Evolutionary conservation across 2,888 invertebrate genomes (phyloP).

Genomic region (Meghimatium bilineatum): DNA sequence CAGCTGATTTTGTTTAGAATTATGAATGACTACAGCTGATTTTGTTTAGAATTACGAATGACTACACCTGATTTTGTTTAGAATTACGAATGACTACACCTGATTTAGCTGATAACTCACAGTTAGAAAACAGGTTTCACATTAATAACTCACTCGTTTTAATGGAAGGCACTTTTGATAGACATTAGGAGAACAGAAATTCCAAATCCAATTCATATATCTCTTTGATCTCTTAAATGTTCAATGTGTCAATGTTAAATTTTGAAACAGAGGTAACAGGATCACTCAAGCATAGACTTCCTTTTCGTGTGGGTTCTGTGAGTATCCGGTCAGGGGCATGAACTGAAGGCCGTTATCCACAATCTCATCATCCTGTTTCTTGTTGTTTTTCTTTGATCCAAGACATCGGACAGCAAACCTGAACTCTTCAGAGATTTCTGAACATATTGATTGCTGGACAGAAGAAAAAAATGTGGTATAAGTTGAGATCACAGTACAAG

Average conservation of each 20-base stretch:
- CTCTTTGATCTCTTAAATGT: too few species aligned
- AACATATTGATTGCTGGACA: conserved; percentile 89
- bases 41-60: too few species aligned
- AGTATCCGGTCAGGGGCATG: conserved; percentile 67
- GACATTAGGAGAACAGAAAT: not conserved
- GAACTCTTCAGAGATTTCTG: conserved; percentile 95
- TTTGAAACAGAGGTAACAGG: not conserved
- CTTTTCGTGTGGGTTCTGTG: conserved; percentile 58
- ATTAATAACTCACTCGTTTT: too few species aligned
- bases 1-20: too few species aligned
- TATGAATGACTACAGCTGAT: too few species aligned
- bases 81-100: too few species aligned
- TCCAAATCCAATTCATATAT: not conserved
- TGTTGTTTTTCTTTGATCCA: conserved; percentile 86
- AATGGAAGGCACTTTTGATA: not conserved
- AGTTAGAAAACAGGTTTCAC: too few species aligned
- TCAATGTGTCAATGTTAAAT: not conserved
- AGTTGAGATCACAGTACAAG: too few species aligned
- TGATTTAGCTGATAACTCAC: too few species aligned
- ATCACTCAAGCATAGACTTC: conserved; percentile 63
- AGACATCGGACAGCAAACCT: conserved; percentile 92
- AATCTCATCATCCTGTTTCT: conserved; percentile 62
- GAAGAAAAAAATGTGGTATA: too few species aligned
- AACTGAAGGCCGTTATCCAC: conserved; percentile 70
- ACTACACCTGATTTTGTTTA: too few species aligned